Conservation (phyloP, 2,888 invertebrate genomes). For the Philhelius pedissequus region DNA sequence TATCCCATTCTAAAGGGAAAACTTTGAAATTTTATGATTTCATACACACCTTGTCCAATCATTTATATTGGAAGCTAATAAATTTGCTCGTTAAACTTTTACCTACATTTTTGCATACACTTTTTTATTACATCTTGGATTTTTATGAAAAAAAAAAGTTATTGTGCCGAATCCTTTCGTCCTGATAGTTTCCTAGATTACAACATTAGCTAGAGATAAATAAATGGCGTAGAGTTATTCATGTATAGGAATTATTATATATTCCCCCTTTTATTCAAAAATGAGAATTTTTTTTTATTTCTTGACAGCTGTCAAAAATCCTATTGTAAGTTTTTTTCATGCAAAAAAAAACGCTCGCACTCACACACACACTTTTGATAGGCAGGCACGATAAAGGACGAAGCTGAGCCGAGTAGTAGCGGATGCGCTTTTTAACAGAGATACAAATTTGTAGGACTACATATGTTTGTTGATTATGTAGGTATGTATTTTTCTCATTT, state of each 20-base stretch:
- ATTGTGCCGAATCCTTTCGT: constrained; percentile 37
- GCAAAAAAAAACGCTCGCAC: constrained; percentile 18
- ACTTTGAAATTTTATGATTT: background rate
- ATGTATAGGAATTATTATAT: background rate
- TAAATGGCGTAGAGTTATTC: constrained; percentile 26
- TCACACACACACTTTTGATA: constrained; percentile 51
- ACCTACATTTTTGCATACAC: background rate
- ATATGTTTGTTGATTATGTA: constrained; percentile 19
- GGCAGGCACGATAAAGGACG: constrained; percentile 14
- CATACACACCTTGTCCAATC: background rate
- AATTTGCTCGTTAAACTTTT: constrained; percentile 35
- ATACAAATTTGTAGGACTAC: constrained; percentile 28
- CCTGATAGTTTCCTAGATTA: background rate
- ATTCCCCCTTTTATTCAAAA: constrained; percentile 16
- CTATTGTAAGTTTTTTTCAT: constrained; percentile 30
- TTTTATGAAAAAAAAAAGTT: constrained; percentile 28
- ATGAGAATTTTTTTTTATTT: constrained; percentile 48
- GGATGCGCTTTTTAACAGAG: constrained; percentile 52
- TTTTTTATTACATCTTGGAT: constrained; percentile 15
- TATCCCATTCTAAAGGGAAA: constrained; percentile 40
- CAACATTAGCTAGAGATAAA: constrained; percentile 24
- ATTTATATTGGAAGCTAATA: constrained; percentile 43
- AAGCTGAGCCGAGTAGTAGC: constrained; percentile 27
- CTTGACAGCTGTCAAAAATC: constrained; percentile 65
- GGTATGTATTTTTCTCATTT: constrained; percentile 26